Conservation (phyloP, 2,888 invertebrate species). For the Augochlorella aurata region DNA sequence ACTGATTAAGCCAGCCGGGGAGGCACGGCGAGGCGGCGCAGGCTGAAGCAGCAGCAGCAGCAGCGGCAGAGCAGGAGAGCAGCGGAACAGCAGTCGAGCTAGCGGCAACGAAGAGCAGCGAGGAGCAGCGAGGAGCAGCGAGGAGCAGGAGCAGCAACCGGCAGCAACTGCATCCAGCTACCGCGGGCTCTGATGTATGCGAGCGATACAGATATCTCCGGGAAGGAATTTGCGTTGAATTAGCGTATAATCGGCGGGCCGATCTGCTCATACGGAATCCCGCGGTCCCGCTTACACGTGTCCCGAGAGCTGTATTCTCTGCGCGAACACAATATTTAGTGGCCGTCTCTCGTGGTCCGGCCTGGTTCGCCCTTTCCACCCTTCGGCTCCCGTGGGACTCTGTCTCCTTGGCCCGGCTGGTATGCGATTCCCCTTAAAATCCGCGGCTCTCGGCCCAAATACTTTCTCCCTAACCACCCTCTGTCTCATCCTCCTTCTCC, state of each 20-base stretch:
- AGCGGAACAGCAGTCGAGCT: not conserved
- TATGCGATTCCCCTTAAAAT: slow-evolving; percentile 64
- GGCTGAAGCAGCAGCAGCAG: slow-evolving; percentile 6
- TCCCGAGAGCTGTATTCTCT: slow-evolving; percentile 79
- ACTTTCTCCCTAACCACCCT: slow-evolving; percentile 33
- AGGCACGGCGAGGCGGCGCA: slow-evolving; percentile 40
- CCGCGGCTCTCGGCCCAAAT: slow-evolving; percentile 53
- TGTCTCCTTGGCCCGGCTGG: slow-evolving; percentile 47
- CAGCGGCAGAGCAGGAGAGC: not conserved
- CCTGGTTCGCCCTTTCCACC: slow-evolving; percentile 48
- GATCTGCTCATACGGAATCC: slow-evolving; percentile 81
- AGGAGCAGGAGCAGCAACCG: slow-evolving; percentile 12
- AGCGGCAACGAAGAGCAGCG: not conserved
- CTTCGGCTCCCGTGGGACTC: slow-evolving; percentile 62
- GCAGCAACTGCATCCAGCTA: slow-evolving; percentile 58
- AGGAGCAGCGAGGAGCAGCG: not conserved
- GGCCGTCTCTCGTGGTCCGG: slow-evolving; percentile 66
- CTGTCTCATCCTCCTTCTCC: not conserved
- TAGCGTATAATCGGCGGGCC: slow-evolving; percentile 81
- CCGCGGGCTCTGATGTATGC: slow-evolving; percentile 77
- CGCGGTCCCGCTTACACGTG: slow-evolving; percentile 81
- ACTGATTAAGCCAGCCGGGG: slow-evolving; percentile 70
- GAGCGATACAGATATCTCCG: slow-evolving; percentile 81
- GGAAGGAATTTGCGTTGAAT: slow-evolving; percentile 81
- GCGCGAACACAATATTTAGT: slow-evolving; percentile 81